These are phyloP conservation scores for Catharus minimus DNA, from an alignment of 2,113 vertebrate genomes.

Conservation along the genomic window DNA sequence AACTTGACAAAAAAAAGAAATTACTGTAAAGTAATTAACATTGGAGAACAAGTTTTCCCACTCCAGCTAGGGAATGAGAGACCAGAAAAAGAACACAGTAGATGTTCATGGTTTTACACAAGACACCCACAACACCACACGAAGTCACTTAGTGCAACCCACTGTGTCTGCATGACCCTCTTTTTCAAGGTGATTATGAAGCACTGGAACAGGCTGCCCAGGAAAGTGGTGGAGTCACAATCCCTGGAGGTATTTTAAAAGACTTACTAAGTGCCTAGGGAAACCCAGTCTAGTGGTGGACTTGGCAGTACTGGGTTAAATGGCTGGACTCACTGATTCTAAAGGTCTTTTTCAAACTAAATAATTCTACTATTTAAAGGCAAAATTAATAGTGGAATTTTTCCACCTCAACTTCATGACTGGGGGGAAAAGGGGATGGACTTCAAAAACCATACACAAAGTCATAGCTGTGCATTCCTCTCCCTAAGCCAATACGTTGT, in stretches of 20 bases:
- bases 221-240: not conserved
- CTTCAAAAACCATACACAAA: not conserved
- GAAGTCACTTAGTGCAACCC: not conserved
- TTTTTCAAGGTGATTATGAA: not conserved
- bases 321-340: not conserved
- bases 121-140: not conserved
- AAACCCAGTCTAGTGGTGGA: not conserved
- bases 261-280: not conserved
- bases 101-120: not conserved
- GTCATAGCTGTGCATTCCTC: not conserved
- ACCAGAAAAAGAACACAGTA: not conserved
- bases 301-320: not conserved
- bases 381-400: not conserved
- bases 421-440: accelerated
- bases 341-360: not conserved
- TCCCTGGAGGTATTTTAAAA: not conserved
- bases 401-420: not conserved
- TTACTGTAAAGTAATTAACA: not conserved
- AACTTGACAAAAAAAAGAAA: not conserved
- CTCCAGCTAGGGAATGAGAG: not conserved
- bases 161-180: accelerated
- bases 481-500: not conserved
- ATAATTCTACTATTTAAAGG: not conserved
- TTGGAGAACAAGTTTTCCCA: not conserved
- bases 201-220: not conserved